Evolutionary conservation across 2,797 vertebrate species (phyloP), one percentile per base, ranked within the genome.

Genomic region (Squalus acanthias): DNA sequence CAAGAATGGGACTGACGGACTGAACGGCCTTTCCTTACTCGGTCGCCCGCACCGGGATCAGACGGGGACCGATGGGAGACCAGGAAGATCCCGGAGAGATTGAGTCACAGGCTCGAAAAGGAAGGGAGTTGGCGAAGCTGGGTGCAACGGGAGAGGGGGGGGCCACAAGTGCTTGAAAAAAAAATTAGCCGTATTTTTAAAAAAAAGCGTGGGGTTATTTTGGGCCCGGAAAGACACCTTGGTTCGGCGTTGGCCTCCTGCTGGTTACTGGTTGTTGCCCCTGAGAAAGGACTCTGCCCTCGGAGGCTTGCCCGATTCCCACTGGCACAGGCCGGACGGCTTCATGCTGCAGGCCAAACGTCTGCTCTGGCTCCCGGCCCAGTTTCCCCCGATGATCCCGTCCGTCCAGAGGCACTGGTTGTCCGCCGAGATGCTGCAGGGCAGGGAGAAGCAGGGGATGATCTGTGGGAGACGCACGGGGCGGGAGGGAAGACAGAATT

Each of bases 371-470:
- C 98, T 98, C 65, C 98, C 98, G 0, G 98, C 98, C 57, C 98
- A 98, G 96, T 98, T 98, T 96, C 98, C 97, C 97, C 98, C 98
- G 97, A 98, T 97, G 97, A 99, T 97, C 98, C 98, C 99, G 97
- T 99, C 98, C 15, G 98, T 99, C 99, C 99, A 99, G 97, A 99
- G 98, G 97, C 99, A 99, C 97, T 99, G 98, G 0, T 98, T 98
- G 65, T 98, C 98, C 26, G 98, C 97, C 0, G 97, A 98, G 82
- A 98, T 98, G 0, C 98, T 97, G 96, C 99, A 99, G 0, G 98
- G 98, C 96, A 98, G 98, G 15, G 96, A 97, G 97, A 98, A 98
- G 97, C 99, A 99, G 69, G 98, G 98, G 96, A 98, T 98, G 97
- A 99, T 99, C 99, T 99, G 98, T 96, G 79, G 1, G 50, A 26